These are phyloP conservation scores for Myotis daubentonii DNA, from an alignment of 2,797 vertebrate genomes.

Conservation along the genomic window DNA sequence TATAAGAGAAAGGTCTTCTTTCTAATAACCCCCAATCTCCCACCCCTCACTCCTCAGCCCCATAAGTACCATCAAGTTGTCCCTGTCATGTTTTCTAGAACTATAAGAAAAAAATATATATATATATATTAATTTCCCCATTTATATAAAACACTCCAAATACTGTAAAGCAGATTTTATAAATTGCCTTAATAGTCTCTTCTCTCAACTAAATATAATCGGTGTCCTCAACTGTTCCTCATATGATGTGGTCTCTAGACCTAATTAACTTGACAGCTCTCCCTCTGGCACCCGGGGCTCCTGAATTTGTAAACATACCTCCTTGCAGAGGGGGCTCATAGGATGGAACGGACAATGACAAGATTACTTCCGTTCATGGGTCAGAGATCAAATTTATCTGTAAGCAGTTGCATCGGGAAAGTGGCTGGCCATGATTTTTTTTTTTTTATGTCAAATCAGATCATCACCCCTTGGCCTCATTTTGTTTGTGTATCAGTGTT, in stretches of 20 bases:
- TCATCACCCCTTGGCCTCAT: neutral
- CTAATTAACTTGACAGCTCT: neutral
- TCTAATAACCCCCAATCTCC: neutral
- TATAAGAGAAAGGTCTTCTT: conserved; percentile 3
- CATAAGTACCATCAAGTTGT: neutral
- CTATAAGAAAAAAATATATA: neutral
- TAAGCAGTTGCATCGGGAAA: neutral
- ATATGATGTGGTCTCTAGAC: neutral
- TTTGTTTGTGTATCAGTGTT: neutral
- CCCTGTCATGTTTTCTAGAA: neutral
- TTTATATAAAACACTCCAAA: neutral
- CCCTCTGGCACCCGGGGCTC: neutral
- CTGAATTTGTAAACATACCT: neutral
- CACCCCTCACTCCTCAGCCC: neutral
- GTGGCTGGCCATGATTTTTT: neutral
- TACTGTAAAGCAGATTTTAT: neutral
- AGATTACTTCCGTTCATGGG: neutral
- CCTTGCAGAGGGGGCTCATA: neutral
- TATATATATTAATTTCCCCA: neutral
- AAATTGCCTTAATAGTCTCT: neutral
- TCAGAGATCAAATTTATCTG: neutral
- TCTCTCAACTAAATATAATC: neutral
- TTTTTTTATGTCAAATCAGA: neutral
- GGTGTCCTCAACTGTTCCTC: neutral
- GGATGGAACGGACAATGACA: neutral